phyloP scores from a whole-genome alignment of 2,888 invertebrate species.

The Diarsia brunnea region DNA sequence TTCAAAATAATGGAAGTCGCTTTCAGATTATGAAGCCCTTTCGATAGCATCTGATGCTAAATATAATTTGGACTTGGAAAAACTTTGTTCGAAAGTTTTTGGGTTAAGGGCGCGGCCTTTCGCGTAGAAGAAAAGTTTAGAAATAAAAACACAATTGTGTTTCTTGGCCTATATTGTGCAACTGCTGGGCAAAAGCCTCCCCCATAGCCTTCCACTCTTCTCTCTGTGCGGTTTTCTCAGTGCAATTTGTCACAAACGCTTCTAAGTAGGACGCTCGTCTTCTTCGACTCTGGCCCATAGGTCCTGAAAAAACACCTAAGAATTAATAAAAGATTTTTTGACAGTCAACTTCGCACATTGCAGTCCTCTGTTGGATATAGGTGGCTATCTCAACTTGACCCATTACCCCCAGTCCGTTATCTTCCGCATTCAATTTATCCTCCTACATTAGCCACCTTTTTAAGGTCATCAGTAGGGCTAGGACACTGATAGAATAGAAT shows the following conservation, averaged over 20 bases:
- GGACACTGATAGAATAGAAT: too few species aligned
- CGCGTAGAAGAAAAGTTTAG: not conserved
- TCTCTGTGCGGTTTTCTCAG: too few species aligned
- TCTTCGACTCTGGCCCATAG: too few species aligned
- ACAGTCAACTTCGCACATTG: not conserved
- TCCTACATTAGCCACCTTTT: not conserved
- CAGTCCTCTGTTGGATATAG: not conserved
- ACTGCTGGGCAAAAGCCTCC: too few species aligned
- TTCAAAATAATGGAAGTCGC: constrained; percentile 4
- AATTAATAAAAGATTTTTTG: not conserved
- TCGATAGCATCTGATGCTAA: constrained; percentile 8
- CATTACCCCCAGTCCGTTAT: too few species aligned
- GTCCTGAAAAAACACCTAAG: not conserved
- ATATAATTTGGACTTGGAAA: not conserved
- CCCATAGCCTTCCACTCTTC: too few species aligned
- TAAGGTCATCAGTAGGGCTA: not conserved
- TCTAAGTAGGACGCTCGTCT: too few species aligned
- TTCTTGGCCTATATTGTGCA: too few species aligned
- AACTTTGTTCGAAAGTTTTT: constrained; percentile 2
- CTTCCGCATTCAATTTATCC: not conserved
- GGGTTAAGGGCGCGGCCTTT: not conserved
- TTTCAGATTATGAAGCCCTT: not conserved
- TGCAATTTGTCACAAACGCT: too few species aligned
- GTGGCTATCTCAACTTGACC: not conserved
- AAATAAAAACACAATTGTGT: too few species aligned